Evolutionary conservation across 2,888 invertebrate species (phyloP).

Genomic region (Leptopilina drosophilae): DNA sequence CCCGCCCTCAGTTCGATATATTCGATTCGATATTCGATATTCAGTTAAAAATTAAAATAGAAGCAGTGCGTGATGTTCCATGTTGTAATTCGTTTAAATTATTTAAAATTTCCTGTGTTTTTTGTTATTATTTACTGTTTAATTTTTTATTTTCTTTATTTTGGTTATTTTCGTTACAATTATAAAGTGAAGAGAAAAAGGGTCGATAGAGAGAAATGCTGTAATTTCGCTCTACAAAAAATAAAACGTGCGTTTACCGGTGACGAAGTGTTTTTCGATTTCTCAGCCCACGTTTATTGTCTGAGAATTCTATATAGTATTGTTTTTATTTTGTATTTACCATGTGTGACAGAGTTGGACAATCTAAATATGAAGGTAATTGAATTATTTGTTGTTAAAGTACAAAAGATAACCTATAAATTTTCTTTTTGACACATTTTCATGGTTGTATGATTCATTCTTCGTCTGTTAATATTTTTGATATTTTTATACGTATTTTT

Average conservation of each 20-base stretch:
- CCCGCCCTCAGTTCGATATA: not conserved
- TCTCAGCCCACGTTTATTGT: not conserved
- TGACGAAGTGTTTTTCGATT: not conserved
- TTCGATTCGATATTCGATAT: not conserved
- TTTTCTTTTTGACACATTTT: too few relatives aligned
- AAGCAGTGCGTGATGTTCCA: not conserved
- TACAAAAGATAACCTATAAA: not conserved
- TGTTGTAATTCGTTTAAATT: not conserved
- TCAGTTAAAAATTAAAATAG: not conserved
- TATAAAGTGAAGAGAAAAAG: not conserved
- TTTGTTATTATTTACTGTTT: not conserved
- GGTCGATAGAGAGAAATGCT: not conserved
- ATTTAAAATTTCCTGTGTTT: not conserved
- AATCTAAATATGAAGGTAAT: conserved; percentile 4
- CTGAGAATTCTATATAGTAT: not conserved
- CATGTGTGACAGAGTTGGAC: conserved; percentile 7
- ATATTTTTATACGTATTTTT: too few relatives aligned
- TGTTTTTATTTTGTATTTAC: conserved; percentile 9
- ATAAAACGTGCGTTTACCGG: conserved; percentile 9
- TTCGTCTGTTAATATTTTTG: too few relatives aligned
- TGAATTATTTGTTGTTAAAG: not conserved
- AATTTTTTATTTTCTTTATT: not conserved
- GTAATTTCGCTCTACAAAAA: not conserved
- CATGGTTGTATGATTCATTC: too few relatives aligned
- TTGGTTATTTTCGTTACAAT: not conserved